Conservation (phyloP, 2,113 vertebrate genomes). For the Numenius arquata region DNA sequence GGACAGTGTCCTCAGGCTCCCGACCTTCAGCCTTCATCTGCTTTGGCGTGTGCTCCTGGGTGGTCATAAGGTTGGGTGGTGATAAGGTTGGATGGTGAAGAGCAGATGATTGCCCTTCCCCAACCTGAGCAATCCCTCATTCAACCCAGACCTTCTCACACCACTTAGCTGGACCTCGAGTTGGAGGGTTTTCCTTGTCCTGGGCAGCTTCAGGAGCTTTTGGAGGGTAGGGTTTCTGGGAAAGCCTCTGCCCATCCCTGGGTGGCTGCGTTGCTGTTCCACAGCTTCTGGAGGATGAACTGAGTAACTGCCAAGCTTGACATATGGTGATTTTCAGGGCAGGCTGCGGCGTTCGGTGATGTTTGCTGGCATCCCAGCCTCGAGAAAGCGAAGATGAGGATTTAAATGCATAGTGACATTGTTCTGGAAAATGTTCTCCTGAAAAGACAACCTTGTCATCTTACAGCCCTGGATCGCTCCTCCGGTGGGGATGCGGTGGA, state of each 20-base stretch:
- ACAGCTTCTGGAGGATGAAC: not conserved
- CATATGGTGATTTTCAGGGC: not conserved
- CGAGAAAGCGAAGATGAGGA: not conserved
- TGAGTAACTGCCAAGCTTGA: not conserved
- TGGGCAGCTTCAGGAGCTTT: not conserved
- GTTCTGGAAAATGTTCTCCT: not conserved
- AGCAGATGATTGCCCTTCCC: not conserved
- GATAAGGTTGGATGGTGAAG: not conserved
- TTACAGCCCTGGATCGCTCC: fast-evolving
- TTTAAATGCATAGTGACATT: not conserved
- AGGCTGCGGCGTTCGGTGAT: not conserved
- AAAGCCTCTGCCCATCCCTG: not conserved
- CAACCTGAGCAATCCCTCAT: not conserved
- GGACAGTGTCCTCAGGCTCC: not conserved
- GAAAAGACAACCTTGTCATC: not conserved
- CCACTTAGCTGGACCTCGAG: not conserved
- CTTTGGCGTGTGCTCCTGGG: not conserved
- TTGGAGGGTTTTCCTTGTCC: not conserved
- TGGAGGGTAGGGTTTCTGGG: not conserved
- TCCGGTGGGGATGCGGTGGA: not conserved
- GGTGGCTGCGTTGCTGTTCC: not conserved
- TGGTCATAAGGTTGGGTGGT: too few relatives aligned
- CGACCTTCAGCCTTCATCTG: not conserved
- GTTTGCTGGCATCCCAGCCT: not conserved
- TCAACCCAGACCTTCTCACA: not conserved